Base-by-base conservation (phyloP, 1,140 invertebrate species). In the Zaprionus capensis region DNA sequence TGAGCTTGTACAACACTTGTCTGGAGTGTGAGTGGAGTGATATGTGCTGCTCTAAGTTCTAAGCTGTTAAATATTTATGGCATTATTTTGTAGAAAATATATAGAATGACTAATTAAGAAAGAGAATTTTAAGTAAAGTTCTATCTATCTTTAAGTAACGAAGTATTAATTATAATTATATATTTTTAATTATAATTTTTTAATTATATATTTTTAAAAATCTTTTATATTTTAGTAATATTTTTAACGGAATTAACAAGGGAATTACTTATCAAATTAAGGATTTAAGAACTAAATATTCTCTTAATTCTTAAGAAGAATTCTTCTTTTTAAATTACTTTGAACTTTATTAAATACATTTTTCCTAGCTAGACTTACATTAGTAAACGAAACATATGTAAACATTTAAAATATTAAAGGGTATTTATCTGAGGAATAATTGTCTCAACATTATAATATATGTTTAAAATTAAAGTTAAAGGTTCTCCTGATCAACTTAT, bases 361-460 rank as follows among this genome's bases (percentile, higher is more conserved):
- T 11, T 34, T 4, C 0, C 3, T 1, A 11, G 9, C 0, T 11
- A 34, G 31, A 34, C 9, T 11, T 34, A 3, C 0, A 3, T 34
- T 0, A 11, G 2, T 3, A 34, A 34, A 34, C 2, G 2, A 34
- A 11, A 34, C 9, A 34, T 11, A 11, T 34, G 3, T 0, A 11
- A 2, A 3, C 9, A 34, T 0, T 34, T 11, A 11, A 34, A 1
- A 34, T 34, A 34, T 11, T 31, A 34, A 34, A 34, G 31, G 0
- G 9, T 3, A 34, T 34, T 41, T 7, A 34, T 34, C 9, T n/a
- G 1, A 41, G n/a, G 2, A 41, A n/a, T 41, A 41, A 5, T 24
- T 5, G 12, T 31, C 38, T 17, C 2, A 20, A 53, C 41, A 4
- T 44, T 26, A 14, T 20, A 17, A 20, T 17, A 20, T 49, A 20